These are phyloP conservation scores for Nudaria mundana DNA, from an alignment of 2,888 invertebrate genomes.

Conservation along the genomic window DNA sequence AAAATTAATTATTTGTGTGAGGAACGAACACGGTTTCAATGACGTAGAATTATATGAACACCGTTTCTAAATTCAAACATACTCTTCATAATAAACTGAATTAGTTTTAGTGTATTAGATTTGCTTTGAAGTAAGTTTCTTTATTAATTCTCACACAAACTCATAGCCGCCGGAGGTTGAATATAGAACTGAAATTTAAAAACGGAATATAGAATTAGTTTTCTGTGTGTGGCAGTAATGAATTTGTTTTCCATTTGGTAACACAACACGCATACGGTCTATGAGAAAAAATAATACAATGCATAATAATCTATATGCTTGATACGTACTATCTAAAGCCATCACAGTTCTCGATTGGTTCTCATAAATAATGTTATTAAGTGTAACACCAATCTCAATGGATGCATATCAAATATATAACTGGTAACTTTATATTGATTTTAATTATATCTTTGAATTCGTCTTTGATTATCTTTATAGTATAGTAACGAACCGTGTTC, in stretches of 20 bases:
- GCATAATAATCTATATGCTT: background rate
- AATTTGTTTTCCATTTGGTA: constrained; percentile 1
- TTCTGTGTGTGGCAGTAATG: background rate
- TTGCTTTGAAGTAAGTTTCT: background rate
- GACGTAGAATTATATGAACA: background rate
- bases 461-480: background rate
- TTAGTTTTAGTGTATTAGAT: background rate
- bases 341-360: constrained; percentile 18
- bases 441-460: constrained; percentile 15
- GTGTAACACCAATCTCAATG: constrained; percentile 16
- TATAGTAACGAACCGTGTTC: background rate
- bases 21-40: too few relatives aligned
- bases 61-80: background rate
- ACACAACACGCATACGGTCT: background rate
- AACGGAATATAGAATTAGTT: background rate
- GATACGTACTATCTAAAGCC: constrained; percentile 8
- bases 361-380: constrained; percentile 18
- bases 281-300: background rate
- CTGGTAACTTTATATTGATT: constrained; percentile 5
- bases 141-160: background rate
- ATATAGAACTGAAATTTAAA: background rate
- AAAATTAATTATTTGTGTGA: too few relatives aligned
- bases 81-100: background rate
- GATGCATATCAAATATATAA: constrained; percentile 7
- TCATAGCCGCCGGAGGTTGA: background rate